A percentile compares a stretch with the other conserved stretches of the same genome.
These are phyloP conservation scores for Cariama cristata DNA, from an alignment of 2,113 vertebrate species.

Conservation along the genomic window DNA sequence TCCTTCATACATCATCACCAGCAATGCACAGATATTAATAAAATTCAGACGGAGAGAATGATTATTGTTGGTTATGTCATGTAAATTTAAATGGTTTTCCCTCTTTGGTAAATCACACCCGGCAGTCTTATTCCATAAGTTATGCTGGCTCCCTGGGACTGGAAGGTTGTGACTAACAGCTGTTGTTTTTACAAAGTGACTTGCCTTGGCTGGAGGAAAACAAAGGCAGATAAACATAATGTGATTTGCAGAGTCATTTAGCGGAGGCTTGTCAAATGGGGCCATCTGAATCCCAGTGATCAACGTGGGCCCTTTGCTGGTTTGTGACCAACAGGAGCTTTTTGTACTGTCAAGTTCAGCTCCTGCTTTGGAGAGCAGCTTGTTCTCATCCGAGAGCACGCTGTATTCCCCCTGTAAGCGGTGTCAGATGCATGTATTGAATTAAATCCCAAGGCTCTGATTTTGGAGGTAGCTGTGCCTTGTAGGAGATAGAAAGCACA, in stretches of 20 bases:
- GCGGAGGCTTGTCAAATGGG: not conserved
- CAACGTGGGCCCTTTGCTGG: not conserved
- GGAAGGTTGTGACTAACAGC: not conserved
- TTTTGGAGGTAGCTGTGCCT: not conserved
- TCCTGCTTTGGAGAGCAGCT: not conserved
- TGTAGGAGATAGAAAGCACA: not conserved
- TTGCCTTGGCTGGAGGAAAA: not conserved
- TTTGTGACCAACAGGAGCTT: not conserved
- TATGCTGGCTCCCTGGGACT: not conserved
- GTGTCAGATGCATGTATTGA: not conserved
- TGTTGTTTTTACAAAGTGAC: not conserved
- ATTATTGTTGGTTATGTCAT: slow-evolving; percentile 27
- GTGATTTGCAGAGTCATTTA: not conserved
- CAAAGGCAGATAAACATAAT: not conserved
- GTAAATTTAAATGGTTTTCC: not conserved
- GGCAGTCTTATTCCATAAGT: not conserved
- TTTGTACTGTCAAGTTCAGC: not conserved
- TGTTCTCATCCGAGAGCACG: not conserved
- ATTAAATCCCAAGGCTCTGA: not conserved
- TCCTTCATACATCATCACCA: not conserved
- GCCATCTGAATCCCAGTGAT: not conserved
- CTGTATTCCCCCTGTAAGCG: too few species aligned
- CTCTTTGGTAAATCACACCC: not conserved
- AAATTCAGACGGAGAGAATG: not conserved
- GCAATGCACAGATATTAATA: slow-evolving; percentile 8